Evolutionary conservation across 2,888 invertebrate species (phyloP), one percentile per base, ranked within the genome.

Genomic region (Panzeria rudis): DNA sequence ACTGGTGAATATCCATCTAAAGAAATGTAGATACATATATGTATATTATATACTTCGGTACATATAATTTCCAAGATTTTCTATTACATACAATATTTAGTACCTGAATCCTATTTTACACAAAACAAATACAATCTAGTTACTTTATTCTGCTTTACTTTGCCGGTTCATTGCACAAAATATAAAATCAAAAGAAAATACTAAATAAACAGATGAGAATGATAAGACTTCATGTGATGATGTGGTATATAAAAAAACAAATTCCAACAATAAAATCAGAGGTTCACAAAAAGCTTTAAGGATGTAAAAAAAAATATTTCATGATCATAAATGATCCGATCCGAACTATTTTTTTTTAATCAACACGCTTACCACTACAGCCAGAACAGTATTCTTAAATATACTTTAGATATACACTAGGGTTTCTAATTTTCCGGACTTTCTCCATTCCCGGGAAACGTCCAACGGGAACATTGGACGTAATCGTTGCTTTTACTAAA

Each of bases 151-250:
- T 62, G 54, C 9, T 76, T 82, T 69, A 35, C 59, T 64, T 56
- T 83, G 56, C 15, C 23, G 56, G 59, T 83, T 83, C 71, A 72
- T 83, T 83, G 77, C 72, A 68, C 83, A 78, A 64, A 77, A 72
- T 54, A 52, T 25, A 76, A 41, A 50, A 61, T 41, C 20, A 64
- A 64, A 69, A 62, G 20, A 61, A 59, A 54, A 59, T 20, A 54
- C 11, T 29, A 56, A 25, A 61, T 52, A 69, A 54, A 62, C 52
- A 35, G 38, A 66, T 59, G 50, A 54, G n/a, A 54, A 73, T 62
- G 62, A 79, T 69, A 64, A 69, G 47, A 41, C 13, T 73, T 73
- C n/a, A 71, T 80, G 29, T 75, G 23, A 32, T 47, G 29, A 25
- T 61, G 41, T 54, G 44, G 11, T 38, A 25, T 0, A 35, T n/a